Conservation (phyloP, 1,140 invertebrate genomes). For the Hirudo medicinalis region DNA sequence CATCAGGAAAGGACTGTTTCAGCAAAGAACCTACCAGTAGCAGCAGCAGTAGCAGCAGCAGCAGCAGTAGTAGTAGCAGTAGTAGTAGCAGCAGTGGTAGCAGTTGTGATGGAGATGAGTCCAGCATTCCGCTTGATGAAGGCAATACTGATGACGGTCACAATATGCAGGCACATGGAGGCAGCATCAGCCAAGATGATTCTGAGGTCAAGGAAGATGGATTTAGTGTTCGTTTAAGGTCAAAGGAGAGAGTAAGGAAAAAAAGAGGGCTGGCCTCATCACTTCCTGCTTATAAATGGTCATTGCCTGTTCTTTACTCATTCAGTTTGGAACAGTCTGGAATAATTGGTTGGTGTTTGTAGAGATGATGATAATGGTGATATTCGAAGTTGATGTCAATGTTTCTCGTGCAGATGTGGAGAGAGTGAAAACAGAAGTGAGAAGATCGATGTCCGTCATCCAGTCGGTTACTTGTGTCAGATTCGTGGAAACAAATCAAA, state of each 20-base stretch:
- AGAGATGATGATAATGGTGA: background rate
- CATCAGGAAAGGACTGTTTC: too few relatives aligned
- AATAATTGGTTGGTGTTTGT: slow-evolving; percentile 5
- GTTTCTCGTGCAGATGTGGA: background rate
- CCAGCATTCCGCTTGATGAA: background rate
- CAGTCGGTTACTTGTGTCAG: background rate
- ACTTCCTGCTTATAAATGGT: slow-evolving; percentile 1
- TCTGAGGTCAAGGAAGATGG: background rate
- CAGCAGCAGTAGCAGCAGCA: background rate
- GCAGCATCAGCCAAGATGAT: background rate
- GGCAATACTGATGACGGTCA: background rate
- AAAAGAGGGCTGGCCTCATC: too few relatives aligned
- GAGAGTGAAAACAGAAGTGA: slow-evolving; percentile 8
- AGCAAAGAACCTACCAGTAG: too few relatives aligned
- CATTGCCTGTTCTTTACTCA: background rate
- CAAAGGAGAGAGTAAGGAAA: too few relatives aligned
- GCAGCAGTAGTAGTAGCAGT: slow-evolving; percentile 3
- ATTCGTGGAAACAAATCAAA: background rate
- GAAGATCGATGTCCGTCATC: background rate
- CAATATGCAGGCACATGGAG: background rate
- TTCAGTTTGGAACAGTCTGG: background rate
- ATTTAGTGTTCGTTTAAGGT: background rate
- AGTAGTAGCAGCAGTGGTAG: slow-evolving; percentile 1
- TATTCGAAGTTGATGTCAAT: background rate
- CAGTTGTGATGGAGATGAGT: background rate